Evolutionary conservation across 2,113 vertebrate species (phyloP).

Genomic region (Periophthalmus modestus): DNA sequence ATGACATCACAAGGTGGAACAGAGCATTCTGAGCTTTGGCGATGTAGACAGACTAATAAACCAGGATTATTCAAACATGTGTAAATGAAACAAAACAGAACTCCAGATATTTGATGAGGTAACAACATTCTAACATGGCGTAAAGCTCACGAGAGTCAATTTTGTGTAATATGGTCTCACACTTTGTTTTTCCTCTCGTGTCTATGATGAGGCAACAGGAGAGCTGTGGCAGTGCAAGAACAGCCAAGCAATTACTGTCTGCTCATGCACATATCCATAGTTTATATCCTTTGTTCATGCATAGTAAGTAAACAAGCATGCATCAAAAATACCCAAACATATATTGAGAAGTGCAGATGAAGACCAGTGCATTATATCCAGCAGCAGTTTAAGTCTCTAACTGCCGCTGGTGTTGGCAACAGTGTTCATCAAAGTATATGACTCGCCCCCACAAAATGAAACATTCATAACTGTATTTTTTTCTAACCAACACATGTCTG

Average conservation of each 20-base stretch:
- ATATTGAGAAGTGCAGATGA: not conserved
- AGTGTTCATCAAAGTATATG: conserved; percentile 65
- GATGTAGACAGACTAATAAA: no score
- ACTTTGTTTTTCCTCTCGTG: not conserved
- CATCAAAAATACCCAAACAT: not conserved
- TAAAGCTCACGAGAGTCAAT: no score
- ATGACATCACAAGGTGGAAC: no score
- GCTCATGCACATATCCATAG: not conserved
- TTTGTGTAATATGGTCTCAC: not conserved
- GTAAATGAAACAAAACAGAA: no score
- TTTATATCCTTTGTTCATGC: conserved; percentile 29
- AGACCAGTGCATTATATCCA: not conserved
- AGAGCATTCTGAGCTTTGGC: no score
- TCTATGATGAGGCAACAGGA: conserved; percentile 9
- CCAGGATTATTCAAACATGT: no score
- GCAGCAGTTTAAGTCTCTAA: conserved; percentile 45
- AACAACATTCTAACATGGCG: no score
- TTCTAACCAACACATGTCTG: conserved; percentile 36
- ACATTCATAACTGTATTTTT: conserved; percentile 54
- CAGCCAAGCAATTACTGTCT: conserved; percentile 36
- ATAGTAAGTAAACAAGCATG: not conserved
- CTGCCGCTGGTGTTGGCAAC: conserved; percentile 40
- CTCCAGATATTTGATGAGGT: no score
- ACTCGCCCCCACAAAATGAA: conserved; percentile 61
- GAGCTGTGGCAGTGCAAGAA: conserved; percentile 31